Percentiles rank a stretch among this genome's conserved stretches.
These are phyloP conservation scores for Drosophila engyochracea DNA, from an alignment of 2,888 invertebrate genomes.

Conservation along the genomic window DNA sequence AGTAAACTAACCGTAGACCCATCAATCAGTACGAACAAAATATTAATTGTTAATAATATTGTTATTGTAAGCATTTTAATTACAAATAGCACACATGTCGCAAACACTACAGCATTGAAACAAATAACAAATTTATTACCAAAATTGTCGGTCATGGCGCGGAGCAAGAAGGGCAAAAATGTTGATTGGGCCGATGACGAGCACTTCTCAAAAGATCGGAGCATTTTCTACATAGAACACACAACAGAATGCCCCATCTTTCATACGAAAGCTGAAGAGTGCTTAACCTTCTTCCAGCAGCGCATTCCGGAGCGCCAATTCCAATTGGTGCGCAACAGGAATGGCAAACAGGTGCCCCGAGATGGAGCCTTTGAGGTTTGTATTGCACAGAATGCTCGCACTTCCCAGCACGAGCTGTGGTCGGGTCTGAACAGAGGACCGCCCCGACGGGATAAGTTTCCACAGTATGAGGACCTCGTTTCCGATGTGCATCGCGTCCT, in stretches of 20 bases:
- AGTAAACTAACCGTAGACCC: constrained; percentile 45
- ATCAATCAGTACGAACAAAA: constrained; percentile 57
- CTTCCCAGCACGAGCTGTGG: constrained; percentile 75
- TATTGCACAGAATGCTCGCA: constrained; percentile 82
- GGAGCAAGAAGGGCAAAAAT: constrained; percentile 56
- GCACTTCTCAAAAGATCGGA: constrained; percentile 79
- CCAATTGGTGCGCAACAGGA: constrained; percentile 74
- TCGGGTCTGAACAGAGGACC: constrained; percentile 81
- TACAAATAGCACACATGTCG: constrained; percentile 31
- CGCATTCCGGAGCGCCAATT: constrained; percentile 78
- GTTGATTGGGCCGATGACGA: constrained; percentile 81
- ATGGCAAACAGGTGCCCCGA: constrained; percentile 72
- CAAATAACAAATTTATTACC: constrained; percentile 15
- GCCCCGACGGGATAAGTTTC: constrained; percentile 83
- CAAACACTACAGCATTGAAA: constrained; percentile 7
- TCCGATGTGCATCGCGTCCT: constrained; percentile 74
- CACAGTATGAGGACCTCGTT: constrained; percentile 67
- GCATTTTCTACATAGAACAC: constrained; percentile 82
- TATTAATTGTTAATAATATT: constrained; percentile 54
- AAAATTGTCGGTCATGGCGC: constrained; percentile 44
- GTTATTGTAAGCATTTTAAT: constrained; percentile 33
- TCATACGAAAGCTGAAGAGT: constrained; percentile 78
- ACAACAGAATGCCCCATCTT: constrained; percentile 83
- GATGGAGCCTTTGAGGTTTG: constrained; percentile 82
- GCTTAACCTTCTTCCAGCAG: constrained; percentile 61